Evolutionary conservation across 35 echinoderm and acorn worm genomes (phyloP).

Genomic region (Amphiura filiformis): DNA sequence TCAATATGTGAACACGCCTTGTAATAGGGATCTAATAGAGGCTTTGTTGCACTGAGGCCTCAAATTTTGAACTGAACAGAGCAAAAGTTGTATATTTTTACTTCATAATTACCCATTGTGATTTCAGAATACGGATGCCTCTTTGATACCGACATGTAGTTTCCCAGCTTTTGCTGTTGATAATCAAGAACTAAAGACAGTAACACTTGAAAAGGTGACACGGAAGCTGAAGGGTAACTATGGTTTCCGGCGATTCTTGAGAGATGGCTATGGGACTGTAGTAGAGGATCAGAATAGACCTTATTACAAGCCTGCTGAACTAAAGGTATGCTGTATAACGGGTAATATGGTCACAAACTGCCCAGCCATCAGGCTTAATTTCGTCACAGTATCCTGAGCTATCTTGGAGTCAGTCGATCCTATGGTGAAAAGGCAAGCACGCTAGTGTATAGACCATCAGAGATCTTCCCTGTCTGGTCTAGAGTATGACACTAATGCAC

Average conservation of each 20-base stretch:
- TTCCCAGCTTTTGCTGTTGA: slow-evolving; percentile 94
- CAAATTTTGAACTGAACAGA: too few species aligned
- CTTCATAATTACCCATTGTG: background rate
- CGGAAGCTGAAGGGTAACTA: slow-evolving; percentile 78
- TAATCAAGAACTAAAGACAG: slow-evolving; percentile 19
- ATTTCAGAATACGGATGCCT: slow-evolving; percentile 92
- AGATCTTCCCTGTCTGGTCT: too few species aligned
- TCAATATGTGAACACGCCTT: too few species aligned
- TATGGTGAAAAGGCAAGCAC: too few species aligned
- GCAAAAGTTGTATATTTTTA: background rate
- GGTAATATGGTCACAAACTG: too few species aligned
- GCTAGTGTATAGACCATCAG: too few species aligned
- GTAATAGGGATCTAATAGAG: too few species aligned
- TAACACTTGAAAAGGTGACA: slow-evolving; percentile 70
- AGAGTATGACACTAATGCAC: too few species aligned
- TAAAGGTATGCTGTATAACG: slow-evolving; percentile 72
- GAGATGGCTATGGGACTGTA: slow-evolving; percentile 86
- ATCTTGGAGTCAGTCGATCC: too few species aligned
- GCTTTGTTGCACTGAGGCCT: too few species aligned
- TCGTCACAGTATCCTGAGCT: too few species aligned
- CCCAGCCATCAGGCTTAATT: too few species aligned
- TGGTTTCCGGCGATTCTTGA: slow-evolving; percentile 75
- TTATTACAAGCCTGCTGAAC: slow-evolving; percentile 87
- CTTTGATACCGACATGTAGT: slow-evolving; percentile 71
- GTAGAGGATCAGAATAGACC: slow-evolving; percentile 86